These are phyloP conservation scores for Eurosta solidaginis DNA, from an alignment of 1,140 invertebrate species.

Conservation along the genomic window DNA sequence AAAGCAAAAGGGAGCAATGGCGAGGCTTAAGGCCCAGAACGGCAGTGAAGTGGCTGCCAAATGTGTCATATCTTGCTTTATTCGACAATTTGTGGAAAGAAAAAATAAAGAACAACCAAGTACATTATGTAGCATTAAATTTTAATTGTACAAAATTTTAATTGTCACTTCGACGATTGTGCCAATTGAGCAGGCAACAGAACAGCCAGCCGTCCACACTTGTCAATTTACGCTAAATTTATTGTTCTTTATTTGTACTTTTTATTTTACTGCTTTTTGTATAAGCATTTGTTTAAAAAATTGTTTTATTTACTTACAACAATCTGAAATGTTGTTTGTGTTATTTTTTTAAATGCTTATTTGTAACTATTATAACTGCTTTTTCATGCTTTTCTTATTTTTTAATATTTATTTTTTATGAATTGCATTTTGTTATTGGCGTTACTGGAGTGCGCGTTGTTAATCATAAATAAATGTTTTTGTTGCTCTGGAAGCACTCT, in stretches of 20 bases:
- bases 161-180: not conserved
- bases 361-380: not conserved
- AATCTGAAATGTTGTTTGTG: too few relatives aligned
- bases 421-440: not conserved
- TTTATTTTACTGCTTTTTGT: not conserved
- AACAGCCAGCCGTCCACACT: too few relatives aligned
- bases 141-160: not conserved
- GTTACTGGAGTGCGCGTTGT: not conserved
- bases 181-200: not conserved
- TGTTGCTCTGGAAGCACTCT: not conserved
- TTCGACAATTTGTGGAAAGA: not conserved
- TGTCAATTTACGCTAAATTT: not conserved
- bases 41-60: not conserved
- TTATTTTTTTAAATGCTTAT: not conserved
- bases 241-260: not conserved
- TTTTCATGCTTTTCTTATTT: not conserved
- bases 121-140: not conserved
- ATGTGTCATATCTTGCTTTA: not conserved
- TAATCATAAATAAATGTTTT: not conserved
- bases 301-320: not conserved
- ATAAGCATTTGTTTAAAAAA: not conserved
- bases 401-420: not conserved
- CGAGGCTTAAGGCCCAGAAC: too few relatives aligned
- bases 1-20: too few relatives aligned
- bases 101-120: too few relatives aligned